A percentile compares a stretch with the other conserved stretches of the same genome.
phyloP scores from a whole-genome alignment of 2,888 invertebrate genomes.

The Caenorhabditis macrosperma region DNA sequence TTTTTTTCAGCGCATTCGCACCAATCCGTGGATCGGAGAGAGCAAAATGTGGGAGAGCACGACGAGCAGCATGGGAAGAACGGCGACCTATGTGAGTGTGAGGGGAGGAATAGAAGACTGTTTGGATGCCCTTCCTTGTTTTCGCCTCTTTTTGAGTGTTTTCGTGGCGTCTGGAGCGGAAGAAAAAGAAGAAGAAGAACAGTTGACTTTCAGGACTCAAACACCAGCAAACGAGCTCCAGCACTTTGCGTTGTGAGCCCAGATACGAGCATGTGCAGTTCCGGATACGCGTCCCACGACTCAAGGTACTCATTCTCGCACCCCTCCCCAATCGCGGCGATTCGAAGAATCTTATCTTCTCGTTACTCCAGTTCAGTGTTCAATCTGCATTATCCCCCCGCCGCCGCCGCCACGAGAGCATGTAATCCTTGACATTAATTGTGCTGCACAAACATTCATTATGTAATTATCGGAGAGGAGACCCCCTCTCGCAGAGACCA shows the following conservation, averaged over 20 bases:
- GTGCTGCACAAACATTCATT: constrained; percentile 61
- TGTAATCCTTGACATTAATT: constrained; percentile 62
- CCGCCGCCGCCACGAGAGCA: not conserved
- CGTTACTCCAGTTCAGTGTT: not conserved
- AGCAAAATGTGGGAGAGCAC: constrained; percentile 53
- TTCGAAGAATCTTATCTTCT: constrained; percentile 16
- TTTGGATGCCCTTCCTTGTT: not conserved
- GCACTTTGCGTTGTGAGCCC: constrained; percentile 59
- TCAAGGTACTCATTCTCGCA: constrained; percentile 48
- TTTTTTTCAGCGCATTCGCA: constrained; percentile 64
- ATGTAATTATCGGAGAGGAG: constrained; percentile 52
- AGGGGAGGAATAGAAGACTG: no score
- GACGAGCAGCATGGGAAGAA: constrained; percentile 49
- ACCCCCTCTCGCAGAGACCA: constrained; percentile 1
- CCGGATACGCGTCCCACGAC: constrained; percentile 66
- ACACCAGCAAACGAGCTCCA: constrained; percentile 41
- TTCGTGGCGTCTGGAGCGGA: not conserved
- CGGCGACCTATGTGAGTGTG: constrained; percentile 21
- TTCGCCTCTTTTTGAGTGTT: not conserved
- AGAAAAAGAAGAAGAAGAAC: not conserved
- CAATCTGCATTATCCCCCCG: constrained; percentile 8
- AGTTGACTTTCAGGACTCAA: constrained; percentile 30
- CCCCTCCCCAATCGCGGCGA: not conserved
- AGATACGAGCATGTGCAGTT: constrained; percentile 66
- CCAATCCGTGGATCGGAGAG: constrained; percentile 65